Percentiles rank a stretch among this genome's conserved stretches.
Evolutionary conservation across 2,113 vertebrate genomes (phyloP).

Genomic region (Scomber japonicus): DNA sequence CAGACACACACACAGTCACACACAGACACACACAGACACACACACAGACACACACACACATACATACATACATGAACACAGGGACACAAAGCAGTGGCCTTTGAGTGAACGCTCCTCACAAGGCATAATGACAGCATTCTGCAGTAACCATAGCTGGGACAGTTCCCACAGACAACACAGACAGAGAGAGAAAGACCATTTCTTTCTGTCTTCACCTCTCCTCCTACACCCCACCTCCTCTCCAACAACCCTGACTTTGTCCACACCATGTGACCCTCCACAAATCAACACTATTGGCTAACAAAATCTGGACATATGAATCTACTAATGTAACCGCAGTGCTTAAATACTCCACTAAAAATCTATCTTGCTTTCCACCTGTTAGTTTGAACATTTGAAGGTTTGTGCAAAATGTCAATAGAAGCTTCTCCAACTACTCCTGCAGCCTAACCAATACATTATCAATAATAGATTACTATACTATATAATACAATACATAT

Average conservation of each 20-base stretch:
- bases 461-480: neutral
- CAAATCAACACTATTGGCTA: conserved; percentile 43
- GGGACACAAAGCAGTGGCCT: conserved; percentile 73
- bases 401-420: neutral
- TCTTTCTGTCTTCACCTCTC: conserved; percentile 80
- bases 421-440: neutral
- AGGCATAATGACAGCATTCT: conserved; percentile 86
- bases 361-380: neutral
- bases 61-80: conserved; percentile 58
- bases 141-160: conserved; percentile 71
- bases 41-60: conserved; percentile 19
- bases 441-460: neutral
- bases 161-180: conserved; percentile 85
- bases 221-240: conserved; percentile 72
- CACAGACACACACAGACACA: conserved; percentile 38
- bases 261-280: conserved; percentile 58
- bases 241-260: conserved; percentile 77
- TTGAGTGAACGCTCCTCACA: conserved; percentile 73
- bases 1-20: conserved; percentile 54
- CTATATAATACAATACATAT: no score
- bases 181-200: conserved; percentile 76
- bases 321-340: conserved; percentile 8
- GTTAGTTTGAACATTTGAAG: neutral
- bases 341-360: neutral
- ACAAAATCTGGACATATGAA: conserved; percentile 22